Percentiles rank a stretch among this genome's conserved stretches.
Evolutionary conservation across 2,797 vertebrate species (phyloP).

Genomic region (Hafferia zeledoni): DNA sequence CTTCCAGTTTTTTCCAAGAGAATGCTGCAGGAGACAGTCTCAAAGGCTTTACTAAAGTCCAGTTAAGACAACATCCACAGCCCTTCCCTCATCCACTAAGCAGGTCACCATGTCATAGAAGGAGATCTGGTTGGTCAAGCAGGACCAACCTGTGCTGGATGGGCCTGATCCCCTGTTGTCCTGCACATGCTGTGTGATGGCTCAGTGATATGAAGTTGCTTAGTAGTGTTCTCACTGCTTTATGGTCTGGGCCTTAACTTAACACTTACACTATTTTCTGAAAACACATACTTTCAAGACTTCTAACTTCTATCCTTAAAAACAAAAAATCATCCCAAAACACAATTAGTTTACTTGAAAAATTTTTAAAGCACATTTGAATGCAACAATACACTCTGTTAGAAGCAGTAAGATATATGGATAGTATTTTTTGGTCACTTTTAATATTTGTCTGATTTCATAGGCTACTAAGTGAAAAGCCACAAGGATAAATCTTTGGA

Average conservation of each 20-base stretch:
- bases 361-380: neutral
- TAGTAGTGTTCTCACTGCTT: neutral
- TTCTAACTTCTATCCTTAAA: neutral
- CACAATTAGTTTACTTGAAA: neutral
- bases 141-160: neutral
- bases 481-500: neutral
- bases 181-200: accelerated
- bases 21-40: neutral
- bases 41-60: neutral
- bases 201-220: neutral
- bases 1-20: neutral
- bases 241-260: neutral
- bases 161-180: neutral
- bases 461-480: neutral
- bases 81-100: neutral
- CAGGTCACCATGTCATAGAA: neutral
- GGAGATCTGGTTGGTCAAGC: neutral
- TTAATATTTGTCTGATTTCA: neutral
- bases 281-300: neutral
- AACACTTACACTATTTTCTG: neutral
- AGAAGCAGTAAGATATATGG: neutral
- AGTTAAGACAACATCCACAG: neutral
- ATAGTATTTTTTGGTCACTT: neutral
- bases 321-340: neutral
- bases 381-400: neutral